phyloP scores from a whole-genome alignment of 1,140 invertebrate genomes.

The Antheraea mylitta region DNA sequence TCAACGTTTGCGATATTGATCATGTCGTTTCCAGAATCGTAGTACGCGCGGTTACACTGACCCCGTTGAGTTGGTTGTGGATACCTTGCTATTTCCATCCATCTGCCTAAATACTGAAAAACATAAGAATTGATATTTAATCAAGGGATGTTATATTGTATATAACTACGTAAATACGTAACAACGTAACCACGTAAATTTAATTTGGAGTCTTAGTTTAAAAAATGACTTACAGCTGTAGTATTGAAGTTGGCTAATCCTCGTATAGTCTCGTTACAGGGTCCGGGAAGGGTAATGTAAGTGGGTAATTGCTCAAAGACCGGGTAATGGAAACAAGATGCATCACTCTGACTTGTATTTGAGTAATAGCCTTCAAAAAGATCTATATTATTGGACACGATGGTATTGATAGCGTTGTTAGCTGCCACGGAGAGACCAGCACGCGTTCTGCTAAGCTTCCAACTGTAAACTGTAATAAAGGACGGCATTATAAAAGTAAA shows the following conservation, averaged over 20 bases:
- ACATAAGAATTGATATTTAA: neutral
- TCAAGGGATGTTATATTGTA: no score
- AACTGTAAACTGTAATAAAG: constrained; percentile 56
- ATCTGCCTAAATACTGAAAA: constrained; percentile 55
- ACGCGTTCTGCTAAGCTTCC: constrained; percentile 52
- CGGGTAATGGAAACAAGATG: constrained; percentile 64
- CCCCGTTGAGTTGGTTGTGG: constrained; percentile 48
- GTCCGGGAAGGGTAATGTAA: constrained; percentile 41
- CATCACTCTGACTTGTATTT: constrained; percentile 42
- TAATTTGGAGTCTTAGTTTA: neutral
- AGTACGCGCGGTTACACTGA: constrained; percentile 46
- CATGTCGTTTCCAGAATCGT: constrained; percentile 18
- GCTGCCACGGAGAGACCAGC: constrained; percentile 40
- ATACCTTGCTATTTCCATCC: constrained; percentile 56
- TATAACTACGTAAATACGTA: no score
- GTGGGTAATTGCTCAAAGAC: constrained; percentile 36
- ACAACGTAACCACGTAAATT: no score
- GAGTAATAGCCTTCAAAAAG: constrained; percentile 54
- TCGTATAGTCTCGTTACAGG: constrained; percentile 47
- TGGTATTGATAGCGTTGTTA: constrained; percentile 31
- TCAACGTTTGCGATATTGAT: constrained; percentile 42
- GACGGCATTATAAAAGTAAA: neutral
- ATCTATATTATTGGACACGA: constrained; percentile 39
- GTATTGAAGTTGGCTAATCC: constrained; percentile 49
- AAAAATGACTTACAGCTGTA: constrained; percentile 39